Evolutionary conservation across 2,113 vertebrate genomes (phyloP), one percentile per base, ranked within the genome.

Genomic region (Pteronura brasiliensis): DNA sequence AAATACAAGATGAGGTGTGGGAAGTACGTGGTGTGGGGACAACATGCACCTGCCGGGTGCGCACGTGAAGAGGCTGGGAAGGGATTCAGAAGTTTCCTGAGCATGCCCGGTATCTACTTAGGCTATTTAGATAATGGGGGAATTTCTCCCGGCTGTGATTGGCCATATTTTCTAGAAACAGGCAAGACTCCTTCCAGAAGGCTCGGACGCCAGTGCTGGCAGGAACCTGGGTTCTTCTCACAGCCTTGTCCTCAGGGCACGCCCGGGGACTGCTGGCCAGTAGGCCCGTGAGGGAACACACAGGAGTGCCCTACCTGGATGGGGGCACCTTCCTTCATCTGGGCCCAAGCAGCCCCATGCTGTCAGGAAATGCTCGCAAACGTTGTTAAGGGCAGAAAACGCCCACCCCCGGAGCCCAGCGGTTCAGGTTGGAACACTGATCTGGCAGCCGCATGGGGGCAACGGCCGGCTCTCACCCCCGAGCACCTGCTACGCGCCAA

Each of bases 341-440:
- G 39, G 67, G 76, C 10, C 59, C 52, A 52, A 47, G n/a, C 11
- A 57, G 82, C 61, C 76, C 18, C 9, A 17, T 57, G 82, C 74
- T 23, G 47, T 87, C 55, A 65, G 49, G 84, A 36, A 12, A 17
- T 0, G 11, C 3, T 27, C 31, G 39, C n/a, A 57, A 80, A 67
- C 0, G 1, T 23, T 36, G 27, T 57, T 25, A 9, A 7, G 21
- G 44, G 87, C 71, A 67, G 25, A 84, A 80, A 87, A 72, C 0
- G 4, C 59, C 13, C 13, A 0, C 23, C 49, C 79, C 0, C 3
- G 61, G 74, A 4, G 23, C 36, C 59, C 29, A 4, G 3, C 42
- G 13, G 18, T 15, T 12, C 20, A 27, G 23, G 21, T 36, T 25
- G 1, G 1, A 6, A 6, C 6, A 0, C 6, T 20, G 4, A 29